phyloP scores from a whole-genome alignment of 1,140 invertebrate species.

The Pentalonia nigronervosa region DNA sequence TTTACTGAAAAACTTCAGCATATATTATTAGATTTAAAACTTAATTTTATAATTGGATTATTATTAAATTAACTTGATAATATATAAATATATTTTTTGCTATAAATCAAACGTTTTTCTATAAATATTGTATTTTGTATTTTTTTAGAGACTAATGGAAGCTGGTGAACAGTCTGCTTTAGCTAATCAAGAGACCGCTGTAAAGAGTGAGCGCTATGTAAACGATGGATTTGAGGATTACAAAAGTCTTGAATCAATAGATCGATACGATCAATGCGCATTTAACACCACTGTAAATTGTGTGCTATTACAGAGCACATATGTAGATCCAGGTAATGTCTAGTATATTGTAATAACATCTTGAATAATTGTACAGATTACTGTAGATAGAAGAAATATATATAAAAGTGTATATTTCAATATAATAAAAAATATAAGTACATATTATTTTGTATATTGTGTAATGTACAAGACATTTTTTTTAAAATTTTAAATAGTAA shows the following conservation, averaged over 20 bases:
- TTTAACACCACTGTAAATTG: constrained; percentile 47
- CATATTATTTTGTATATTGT: not conserved
- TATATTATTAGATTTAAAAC: not conserved
- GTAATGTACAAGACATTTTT: not conserved
- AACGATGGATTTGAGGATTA: constrained; percentile 41
- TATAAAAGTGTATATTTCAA: no score
- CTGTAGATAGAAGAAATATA: not conserved
- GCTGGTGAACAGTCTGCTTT: constrained; percentile 84
- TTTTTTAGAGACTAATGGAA: constrained; percentile 82
- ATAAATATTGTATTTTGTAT: not conserved
- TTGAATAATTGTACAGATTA: not conserved
- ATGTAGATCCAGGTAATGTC: constrained; percentile 40
- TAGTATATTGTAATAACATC: not conserved
- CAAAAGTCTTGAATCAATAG: constrained; percentile 38
- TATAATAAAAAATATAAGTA: not conserved
- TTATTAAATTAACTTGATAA: not conserved
- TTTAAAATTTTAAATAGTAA: not conserved
- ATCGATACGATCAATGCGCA: constrained; percentile 53
- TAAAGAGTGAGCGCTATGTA: constrained; percentile 43
- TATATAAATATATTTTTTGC: not conserved
- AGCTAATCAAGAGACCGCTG: constrained; percentile 65
- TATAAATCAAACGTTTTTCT: not conserved
- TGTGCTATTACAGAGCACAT: constrained; percentile 38
- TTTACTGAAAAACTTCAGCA: not conserved
- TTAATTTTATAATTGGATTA: not conserved